Evolutionary conservation across 2,113 vertebrate genomes (phyloP).

Genomic region (Nibea albiflora): DNA sequence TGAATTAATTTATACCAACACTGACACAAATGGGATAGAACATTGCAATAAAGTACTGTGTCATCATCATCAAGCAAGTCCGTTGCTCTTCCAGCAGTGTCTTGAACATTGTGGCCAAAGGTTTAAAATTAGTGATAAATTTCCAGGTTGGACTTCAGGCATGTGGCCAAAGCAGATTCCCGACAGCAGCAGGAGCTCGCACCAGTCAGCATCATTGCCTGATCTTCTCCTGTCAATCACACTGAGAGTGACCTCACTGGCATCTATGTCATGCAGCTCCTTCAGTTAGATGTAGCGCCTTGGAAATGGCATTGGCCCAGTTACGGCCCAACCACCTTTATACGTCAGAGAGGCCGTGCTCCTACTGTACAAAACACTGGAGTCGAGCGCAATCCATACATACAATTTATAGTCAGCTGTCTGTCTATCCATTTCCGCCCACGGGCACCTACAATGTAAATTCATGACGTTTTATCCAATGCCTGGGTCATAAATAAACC

Average conservation of each 20-base stretch:
- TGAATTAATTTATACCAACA: background rate
- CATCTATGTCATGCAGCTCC: constrained; percentile 51
- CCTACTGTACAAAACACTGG: background rate
- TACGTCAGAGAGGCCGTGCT: constrained; percentile 25
- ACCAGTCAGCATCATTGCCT: constrained; percentile 23
- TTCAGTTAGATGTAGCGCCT: constrained; percentile 61
- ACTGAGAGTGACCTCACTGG: constrained; percentile 47
- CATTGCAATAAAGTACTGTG: background rate
- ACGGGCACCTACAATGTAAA: constrained; percentile 47
- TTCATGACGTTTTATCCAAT: constrained; percentile 41
- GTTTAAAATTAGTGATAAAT: constrained; percentile 42
- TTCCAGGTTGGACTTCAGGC: constrained; percentile 33
- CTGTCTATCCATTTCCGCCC: constrained; percentile 58
- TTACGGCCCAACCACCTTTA: constrained; percentile 8
- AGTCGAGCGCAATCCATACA: constrained; percentile 29
- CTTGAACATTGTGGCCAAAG: constrained; percentile 4
- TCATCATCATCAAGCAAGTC: background rate
- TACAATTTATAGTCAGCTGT: constrained; percentile 58
- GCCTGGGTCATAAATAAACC: constrained; percentile 44
- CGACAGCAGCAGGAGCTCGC: constrained; percentile 30
- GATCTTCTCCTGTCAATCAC: constrained; percentile 61
- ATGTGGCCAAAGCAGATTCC: constrained; percentile 46
- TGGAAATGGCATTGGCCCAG: constrained; percentile 51
- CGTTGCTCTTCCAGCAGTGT: constrained; percentile 2
- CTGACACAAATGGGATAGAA: background rate